A percentile compares a stretch with the other conserved stretches of the same genome.
Evolutionary conservation across 1,140 invertebrate species (phyloP).

Genomic region (Vanessa atalanta): DNA sequence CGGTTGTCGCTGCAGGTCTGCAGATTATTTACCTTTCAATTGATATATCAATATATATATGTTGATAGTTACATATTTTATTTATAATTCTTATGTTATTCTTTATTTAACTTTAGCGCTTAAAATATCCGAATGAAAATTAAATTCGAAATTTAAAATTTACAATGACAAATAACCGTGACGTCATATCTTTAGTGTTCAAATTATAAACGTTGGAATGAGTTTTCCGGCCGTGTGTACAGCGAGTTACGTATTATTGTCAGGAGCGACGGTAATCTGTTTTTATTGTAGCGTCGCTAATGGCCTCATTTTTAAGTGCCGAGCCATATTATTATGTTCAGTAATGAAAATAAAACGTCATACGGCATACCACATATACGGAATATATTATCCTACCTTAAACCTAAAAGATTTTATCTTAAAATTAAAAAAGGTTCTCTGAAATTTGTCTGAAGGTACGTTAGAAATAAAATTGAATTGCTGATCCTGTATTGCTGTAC

Average conservation of each 20-base stretch:
- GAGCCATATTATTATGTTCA: constrained; percentile 44
- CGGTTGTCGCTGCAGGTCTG: too few species aligned
- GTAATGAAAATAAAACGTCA: constrained; percentile 46
- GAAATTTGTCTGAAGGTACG: too few species aligned
- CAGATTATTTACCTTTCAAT: too few species aligned
- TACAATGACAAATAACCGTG: not conserved
- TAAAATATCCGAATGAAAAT: too few species aligned
- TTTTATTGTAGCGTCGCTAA: constrained; percentile 63
- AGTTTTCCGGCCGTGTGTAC: constrained; percentile 42
- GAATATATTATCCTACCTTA: not conserved
- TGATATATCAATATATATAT: too few species aligned
- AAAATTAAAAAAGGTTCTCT: too few species aligned
- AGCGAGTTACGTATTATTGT: constrained; percentile 45
- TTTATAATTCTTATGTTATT: too few species aligned
- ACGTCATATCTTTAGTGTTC: too few species aligned
- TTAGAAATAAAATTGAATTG: too few species aligned
- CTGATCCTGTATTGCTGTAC: too few species aligned
- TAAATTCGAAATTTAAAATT: not conserved
- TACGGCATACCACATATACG: not conserved
- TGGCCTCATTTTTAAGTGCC: constrained; percentile 55
- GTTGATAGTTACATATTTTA: too few species aligned
- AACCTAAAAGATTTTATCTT: not conserved
- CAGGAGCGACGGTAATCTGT: constrained; percentile 57
- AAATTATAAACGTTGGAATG: not conserved
- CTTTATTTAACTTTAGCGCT: too few species aligned